Base-by-base conservation (phyloP, 1,140 invertebrate genomes). In the Camponotus vicinus region DNA sequence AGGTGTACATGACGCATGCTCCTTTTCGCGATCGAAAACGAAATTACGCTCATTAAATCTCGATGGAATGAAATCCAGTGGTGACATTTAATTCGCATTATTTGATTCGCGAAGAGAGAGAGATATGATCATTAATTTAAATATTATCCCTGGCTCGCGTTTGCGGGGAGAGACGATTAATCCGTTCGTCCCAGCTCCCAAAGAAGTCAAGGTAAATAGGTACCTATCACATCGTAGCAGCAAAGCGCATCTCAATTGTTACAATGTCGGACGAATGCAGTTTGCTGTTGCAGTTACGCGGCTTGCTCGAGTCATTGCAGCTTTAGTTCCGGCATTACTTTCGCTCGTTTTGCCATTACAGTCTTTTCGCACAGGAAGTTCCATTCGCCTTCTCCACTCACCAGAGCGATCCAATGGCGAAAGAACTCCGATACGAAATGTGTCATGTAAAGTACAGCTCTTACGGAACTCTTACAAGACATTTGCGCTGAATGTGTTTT, bases 301-400 rank as follows among this genome's bases (percentile, higher is more conserved):
- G 42, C 42, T 79, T 66, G 76, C 59, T 64, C 64, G 45, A 70
- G 64, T 55, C 64, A 69, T 70, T 55, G 45, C 45, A 40, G 77
- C 45, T 57, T 70, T 80, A 52, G 34, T 70, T 37, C 45, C 18
- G 9, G 9, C 34, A 80, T 80, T 80, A 70, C 45, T 70, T 69
- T 78, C 76, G 61, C 76, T 80, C 77, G 34, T 69, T 80, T 80
- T 42, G 13, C 77, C 77, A 21, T 70, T 80, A 70, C 52, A 49
- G 55, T 80, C 64, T 3, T 80, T 70, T 70, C 32, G 77, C 13
- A 80, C 34, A 9, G 27, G 9, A 66, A 78, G 64, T 70, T 55
- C 52, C 45, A 45, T 52, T 52, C 49, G 49, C 49, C 49, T 49
- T 32, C 45, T 80, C 64, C 49, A 40, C 15, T n/a, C 32, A 15